Conservation (phyloP, 2,113 vertebrate species). For the Anoplopoma fimbria region DNA sequence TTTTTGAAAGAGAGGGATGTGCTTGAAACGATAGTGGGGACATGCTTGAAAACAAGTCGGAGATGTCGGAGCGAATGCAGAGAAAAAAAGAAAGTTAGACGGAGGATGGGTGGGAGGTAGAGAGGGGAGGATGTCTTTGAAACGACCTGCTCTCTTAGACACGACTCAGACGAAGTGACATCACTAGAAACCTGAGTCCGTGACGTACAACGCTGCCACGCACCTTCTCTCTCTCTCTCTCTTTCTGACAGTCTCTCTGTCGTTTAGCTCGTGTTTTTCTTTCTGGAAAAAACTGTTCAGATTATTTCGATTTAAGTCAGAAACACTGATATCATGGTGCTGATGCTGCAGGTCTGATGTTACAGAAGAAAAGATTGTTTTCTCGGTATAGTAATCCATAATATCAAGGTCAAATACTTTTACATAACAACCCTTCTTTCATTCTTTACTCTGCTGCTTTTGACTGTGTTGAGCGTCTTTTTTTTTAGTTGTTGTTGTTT, state of each 20-base stretch:
- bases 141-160: constrained; percentile 74
- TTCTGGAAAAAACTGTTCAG: neutral
- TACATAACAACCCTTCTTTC: neutral
- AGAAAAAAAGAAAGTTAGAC: neutral
- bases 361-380: constrained; percentile 5
- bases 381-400: constrained; percentile 5
- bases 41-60: neutral
- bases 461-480: neutral
- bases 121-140: constrained; percentile 72
- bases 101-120: neutral
- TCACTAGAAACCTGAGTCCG: constrained; percentile 64
- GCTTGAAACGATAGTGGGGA: neutral
- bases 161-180: constrained; percentile 69
- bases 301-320: constrained; percentile 17
- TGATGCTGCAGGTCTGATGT: constrained; percentile 13
- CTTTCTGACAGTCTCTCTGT: neutral
- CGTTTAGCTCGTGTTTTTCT: neutral
- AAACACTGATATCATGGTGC: neutral
- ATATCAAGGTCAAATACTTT: constrained; percentile 25
- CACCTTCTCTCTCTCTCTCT: neutral
- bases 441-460: neutral
- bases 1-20: neutral
- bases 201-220: constrained; percentile 47
- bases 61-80: neutral
- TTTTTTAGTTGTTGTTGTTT: neutral